Conservation (phyloP, 2,888 invertebrate genomes). For the Aleiodes testaceus region DNA sequence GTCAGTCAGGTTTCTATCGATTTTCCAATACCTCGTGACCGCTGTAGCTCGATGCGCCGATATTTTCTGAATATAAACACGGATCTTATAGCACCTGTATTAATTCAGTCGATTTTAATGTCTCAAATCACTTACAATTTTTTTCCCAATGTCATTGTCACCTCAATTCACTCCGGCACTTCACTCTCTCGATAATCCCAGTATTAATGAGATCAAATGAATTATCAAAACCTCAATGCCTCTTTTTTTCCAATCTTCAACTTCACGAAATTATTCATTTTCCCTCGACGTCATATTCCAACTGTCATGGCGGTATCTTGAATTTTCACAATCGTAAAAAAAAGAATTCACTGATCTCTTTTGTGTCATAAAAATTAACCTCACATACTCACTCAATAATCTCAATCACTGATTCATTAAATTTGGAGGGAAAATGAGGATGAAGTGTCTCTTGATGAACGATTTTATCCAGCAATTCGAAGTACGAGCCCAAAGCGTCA, state of each 20-base stretch:
- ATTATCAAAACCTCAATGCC: too few relatives aligned
- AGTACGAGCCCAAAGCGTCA: slow-evolving; percentile 51
- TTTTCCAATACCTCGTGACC: slow-evolving; percentile 72
- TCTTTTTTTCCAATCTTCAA: slow-evolving; percentile 47
- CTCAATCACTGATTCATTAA: not conserved
- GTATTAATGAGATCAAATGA: too few relatives aligned
- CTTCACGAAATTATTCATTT: slow-evolving; percentile 37
- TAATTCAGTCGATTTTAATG: slow-evolving; percentile 19
- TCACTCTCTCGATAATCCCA: not conserved
- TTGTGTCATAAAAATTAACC: not conserved
- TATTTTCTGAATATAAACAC: slow-evolving; percentile 59
- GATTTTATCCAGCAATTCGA: slow-evolving; percentile 31
- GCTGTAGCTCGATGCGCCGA: slow-evolving; percentile 68
- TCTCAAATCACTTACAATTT: too few relatives aligned
- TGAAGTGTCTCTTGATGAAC: not conserved
- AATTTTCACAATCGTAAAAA: not conserved
- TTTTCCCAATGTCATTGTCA: too few relatives aligned
- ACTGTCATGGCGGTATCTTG: slow-evolving; percentile 24
- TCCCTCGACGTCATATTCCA: slow-evolving; percentile 34
- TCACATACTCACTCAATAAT: not conserved
- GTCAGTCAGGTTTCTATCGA: slow-evolving; percentile 69
- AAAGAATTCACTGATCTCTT: not conserved
- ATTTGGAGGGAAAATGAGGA: not conserved
- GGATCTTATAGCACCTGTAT: slow-evolving; percentile 58
- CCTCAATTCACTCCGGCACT: slow-evolving; percentile 3